Evolutionary conservation across 2,113 vertebrate species (phyloP).

Genomic region (Myodes glareolus): DNA sequence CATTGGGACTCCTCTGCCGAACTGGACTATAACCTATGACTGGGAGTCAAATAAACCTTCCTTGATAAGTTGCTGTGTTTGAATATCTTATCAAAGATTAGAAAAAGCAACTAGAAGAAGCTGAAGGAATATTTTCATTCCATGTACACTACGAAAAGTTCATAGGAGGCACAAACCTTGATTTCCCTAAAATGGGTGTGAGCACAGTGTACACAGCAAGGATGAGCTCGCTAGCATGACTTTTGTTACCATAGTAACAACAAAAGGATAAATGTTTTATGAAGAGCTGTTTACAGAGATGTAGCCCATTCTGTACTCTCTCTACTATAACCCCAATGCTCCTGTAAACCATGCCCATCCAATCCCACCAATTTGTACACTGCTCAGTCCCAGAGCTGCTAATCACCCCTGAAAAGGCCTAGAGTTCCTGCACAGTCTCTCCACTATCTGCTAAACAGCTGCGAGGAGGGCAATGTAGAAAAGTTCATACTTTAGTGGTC

Average conservation of each 20-base stretch:
- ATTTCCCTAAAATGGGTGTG: not conserved
- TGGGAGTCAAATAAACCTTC: not conserved
- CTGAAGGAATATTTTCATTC: not conserved
- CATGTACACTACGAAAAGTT: not conserved
- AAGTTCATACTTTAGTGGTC: no score
- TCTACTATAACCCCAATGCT: not conserved
- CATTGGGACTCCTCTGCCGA: not conserved
- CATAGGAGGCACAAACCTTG: not conserved
- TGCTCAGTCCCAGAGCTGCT: not conserved
- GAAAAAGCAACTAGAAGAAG: not conserved
- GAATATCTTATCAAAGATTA: not conserved
- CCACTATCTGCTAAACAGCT: not conserved
- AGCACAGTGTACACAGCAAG: constrained; percentile 10
- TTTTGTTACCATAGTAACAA: not conserved
- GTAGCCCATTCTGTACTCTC: not conserved
- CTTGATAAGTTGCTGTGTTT: not conserved
- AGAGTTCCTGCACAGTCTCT: no score
- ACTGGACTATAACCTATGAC: not conserved
- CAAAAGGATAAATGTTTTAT: not conserved
- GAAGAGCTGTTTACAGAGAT: not conserved
- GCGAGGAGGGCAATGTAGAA: not conserved
- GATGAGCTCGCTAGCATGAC: not conserved
- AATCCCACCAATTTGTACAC: not conserved
- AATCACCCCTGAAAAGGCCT: no score
- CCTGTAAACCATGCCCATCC: not conserved